Evolutionary conservation across 2,888 invertebrate species (phyloP).

Genomic region (Thysanoteuthis rhombus): DNA sequence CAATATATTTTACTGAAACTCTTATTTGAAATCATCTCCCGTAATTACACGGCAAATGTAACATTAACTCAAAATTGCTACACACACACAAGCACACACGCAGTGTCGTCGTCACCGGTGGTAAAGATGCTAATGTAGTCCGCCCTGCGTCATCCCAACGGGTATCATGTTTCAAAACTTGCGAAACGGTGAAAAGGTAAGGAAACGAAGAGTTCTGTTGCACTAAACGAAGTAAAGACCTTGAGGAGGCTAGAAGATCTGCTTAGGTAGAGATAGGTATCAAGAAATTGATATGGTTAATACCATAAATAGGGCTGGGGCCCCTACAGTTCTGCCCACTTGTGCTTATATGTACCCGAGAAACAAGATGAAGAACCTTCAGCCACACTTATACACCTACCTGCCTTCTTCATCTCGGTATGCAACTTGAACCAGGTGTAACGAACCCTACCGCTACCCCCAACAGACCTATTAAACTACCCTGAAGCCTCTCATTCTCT

Average conservation of each 20-base stretch:
- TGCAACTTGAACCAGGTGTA: neutral
- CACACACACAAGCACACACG: no score
- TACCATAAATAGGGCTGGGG: neutral
- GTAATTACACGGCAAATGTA: no score
- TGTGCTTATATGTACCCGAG: neutral
- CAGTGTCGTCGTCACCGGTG: neutral
- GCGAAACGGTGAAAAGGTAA: neutral
- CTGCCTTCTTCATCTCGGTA: neutral
- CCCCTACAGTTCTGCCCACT: neutral
- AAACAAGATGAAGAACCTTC: neutral
- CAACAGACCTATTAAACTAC: neutral
- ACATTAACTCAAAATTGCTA: no score
- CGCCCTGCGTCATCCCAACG: neutral
- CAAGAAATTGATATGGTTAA: neutral
- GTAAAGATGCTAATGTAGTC: neutral
- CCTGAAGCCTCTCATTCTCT: neutral
- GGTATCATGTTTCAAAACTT: neutral
- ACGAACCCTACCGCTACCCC: neutral
- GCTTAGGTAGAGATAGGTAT: neutral
- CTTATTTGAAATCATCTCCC: no score
- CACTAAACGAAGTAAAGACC: neutral
- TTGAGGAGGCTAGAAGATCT: neutral
- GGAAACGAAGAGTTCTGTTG: neutral
- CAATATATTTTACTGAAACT: no score
- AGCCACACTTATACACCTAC: neutral